phyloP scores from a whole-genome alignment of 2,113 vertebrate genomes.

The Oreochromis aureus region DNA sequence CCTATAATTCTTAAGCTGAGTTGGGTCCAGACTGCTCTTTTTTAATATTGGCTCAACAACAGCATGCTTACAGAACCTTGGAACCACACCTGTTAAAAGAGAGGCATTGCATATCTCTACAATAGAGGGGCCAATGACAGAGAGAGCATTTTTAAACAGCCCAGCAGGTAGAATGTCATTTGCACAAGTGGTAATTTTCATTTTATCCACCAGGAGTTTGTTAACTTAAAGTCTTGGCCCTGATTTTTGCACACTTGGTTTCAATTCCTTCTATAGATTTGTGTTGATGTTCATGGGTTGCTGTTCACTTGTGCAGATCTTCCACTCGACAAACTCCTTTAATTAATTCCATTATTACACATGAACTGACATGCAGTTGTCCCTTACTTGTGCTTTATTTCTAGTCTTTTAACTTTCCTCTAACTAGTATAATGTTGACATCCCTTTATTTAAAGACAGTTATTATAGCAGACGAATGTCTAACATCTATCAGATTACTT shows the following conservation, averaged over 20 bases:
- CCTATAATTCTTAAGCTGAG: too few relatives aligned
- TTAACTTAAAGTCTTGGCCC: background rate
- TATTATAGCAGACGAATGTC: background rate
- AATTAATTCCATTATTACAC: background rate
- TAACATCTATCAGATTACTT: background rate
- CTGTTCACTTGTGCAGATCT: background rate
- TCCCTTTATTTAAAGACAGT: background rate
- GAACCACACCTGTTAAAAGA: too few relatives aligned
- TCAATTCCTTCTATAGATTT: background rate
- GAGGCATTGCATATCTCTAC: too few relatives aligned
- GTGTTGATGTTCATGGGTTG: background rate
- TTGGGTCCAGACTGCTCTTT: too few relatives aligned
- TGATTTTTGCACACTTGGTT: background rate
- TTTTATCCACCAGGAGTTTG: background rate
- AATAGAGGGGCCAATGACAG: too few relatives aligned
- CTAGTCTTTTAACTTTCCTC: background rate
- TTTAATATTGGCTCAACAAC: too few relatives aligned
- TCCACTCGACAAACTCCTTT: background rate
- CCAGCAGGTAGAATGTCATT: too few relatives aligned
- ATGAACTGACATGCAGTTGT: background rate
- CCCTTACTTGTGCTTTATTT: background rate
- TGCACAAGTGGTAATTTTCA: too few relatives aligned
- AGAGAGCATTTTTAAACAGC: too few relatives aligned
- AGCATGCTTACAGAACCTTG: too few relatives aligned
- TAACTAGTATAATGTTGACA: background rate